Base-by-base conservation (phyloP, 30 jellyfish, hydroid and myxozoan species). In the Chironex yamaguchii region DNA sequence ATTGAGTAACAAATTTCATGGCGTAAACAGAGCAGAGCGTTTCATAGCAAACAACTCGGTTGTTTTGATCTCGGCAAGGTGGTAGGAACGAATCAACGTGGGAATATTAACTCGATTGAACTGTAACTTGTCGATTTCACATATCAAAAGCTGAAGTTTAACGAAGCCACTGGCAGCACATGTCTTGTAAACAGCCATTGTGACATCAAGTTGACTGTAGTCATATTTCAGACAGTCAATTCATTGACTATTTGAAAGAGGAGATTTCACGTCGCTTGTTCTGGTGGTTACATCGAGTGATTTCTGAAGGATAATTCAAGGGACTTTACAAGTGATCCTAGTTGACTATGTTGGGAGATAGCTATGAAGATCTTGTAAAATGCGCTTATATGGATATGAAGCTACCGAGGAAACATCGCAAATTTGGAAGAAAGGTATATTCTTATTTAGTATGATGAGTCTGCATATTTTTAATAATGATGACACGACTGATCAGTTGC, bases 321-420 rank as follows among this genome's bases (percentile, higher is more conserved):
- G 9, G 58, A 42, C 9, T 9, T 42, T 42, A 17, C 17, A 42
- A 42, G 58, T 17, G 13, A 42, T 6, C 58, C 17, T 6, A 42
- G 58, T 42, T 42, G 58, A 42, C 9, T 42, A 42, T 42, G 58
- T 17, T 42, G 9, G 58, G 58, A 42, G 58, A 42, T 42, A 42
- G 58, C 17, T 42, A 42, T 42, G 58, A 42, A 17, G 98, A 93
- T 34, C 88, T 93, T n/a, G 97, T 93, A 49, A 93, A 93, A 83
- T 93, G 98, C 67, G 98, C 97, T 2, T 93, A 93, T 85, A 34
- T 93, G 85, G 98, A 87, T 34, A 84, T 93, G 97, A 93, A 93
- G 78, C 63, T 93, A 67, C 98, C 98, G 4, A 68, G 98, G 48
- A 93, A 86, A 36, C 98, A 93, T 78, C 85, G 98, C 34, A 93